Conservation (phyloP, 2,888 invertebrate species). For the Dorcus parallelipipedus region DNA sequence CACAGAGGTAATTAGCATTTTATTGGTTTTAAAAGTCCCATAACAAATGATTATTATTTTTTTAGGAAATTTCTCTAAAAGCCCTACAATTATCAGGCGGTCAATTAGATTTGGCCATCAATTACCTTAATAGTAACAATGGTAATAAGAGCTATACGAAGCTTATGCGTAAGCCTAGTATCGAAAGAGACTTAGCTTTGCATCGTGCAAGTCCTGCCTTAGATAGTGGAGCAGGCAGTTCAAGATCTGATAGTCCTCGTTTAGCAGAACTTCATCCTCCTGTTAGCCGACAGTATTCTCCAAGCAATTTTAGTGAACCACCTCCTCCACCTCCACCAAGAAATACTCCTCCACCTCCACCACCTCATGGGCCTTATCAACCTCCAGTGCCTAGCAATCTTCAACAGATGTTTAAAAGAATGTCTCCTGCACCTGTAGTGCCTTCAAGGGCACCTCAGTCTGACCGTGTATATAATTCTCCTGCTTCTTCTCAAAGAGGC, state of each 20-base stretch:
- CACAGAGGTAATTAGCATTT: constrained; percentile 60
- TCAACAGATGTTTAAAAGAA: constrained; percentile 66
- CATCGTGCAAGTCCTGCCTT: constrained; percentile 82
- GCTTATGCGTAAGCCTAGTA: constrained; percentile 81
- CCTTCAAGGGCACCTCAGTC: constrained; percentile 66
- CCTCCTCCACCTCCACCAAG: constrained; percentile 56
- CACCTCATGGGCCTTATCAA: constrained; percentile 52
- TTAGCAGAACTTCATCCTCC: constrained; percentile 63
- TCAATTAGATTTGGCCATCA: constrained; percentile 67
- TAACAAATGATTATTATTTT: background rate
- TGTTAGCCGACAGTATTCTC: constrained; percentile 69
- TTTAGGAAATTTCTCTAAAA: constrained; percentile 65
- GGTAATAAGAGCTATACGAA: constrained; percentile 57
- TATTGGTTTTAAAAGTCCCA: background rate
- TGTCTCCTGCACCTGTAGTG: constrained; percentile 71
- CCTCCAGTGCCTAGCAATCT: constrained; percentile 60
- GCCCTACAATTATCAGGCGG: constrained; percentile 69
- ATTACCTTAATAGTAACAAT: constrained; percentile 58
- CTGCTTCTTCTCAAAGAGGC: constrained; percentile 36
- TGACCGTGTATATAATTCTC: constrained; percentile 49
- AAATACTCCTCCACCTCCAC: constrained; percentile 66
- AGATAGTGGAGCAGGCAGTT: constrained; percentile 85
- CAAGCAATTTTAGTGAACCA: constrained; percentile 56
- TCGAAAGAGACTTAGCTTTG: constrained; percentile 76
- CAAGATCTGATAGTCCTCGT: constrained; percentile 85